Conservation (phyloP, 1,140 invertebrate species). For the Diabrotica undecimpunctata region DNA sequence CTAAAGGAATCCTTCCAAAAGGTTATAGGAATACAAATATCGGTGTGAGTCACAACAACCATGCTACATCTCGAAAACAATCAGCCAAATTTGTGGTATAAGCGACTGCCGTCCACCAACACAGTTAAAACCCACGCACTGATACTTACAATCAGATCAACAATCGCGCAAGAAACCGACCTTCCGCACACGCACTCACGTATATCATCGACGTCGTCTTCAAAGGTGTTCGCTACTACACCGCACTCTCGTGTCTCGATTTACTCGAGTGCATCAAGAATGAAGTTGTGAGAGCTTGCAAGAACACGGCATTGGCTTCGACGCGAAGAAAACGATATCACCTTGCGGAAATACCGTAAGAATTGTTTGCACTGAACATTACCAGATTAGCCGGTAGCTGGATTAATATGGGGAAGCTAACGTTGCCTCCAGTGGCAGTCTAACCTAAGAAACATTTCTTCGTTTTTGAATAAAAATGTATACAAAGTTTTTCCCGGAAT, state of each 20-base stretch:
- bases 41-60: constrained; percentile 42
- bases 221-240: neutral
- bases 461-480: too few relatives aligned
- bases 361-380: neutral
- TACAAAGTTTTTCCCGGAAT: too few relatives aligned
- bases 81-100: neutral
- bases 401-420: neutral
- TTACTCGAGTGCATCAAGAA: neutral
- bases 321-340: neutral
- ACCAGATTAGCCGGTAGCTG: neutral
- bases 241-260: neutral
- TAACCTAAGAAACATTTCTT: too few relatives aligned
- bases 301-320: too few relatives aligned
- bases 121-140: neutral
- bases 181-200: too few relatives aligned
- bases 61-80: constrained; percentile 28
- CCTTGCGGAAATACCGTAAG: neutral
- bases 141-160: neutral
- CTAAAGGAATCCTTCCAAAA: constrained; percentile 29
- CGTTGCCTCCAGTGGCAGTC: neutral
- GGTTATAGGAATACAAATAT: constrained; percentile 40
- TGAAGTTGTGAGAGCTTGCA: neutral
- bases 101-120: neutral
- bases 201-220: neutral
- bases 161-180: too few relatives aligned